Conservation (phyloP, 2,797 vertebrate genomes). For the Acrossocheilus wenchowensis region DNA sequence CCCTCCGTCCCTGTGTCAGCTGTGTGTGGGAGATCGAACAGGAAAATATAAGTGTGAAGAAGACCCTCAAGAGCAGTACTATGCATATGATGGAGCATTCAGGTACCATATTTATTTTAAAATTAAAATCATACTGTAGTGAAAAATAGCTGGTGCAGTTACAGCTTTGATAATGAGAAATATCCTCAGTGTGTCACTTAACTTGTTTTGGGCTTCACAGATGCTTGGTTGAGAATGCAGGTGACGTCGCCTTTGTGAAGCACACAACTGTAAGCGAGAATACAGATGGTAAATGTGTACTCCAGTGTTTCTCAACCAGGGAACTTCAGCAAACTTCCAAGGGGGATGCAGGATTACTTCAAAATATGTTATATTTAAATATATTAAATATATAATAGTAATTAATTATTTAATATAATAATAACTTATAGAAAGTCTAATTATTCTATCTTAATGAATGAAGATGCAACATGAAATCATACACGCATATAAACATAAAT, state of each 20-base stretch:
- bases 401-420: neutral
- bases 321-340: neutral
- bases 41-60: conserved; percentile 78
- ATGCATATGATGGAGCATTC: conserved; percentile 89
- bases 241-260: conserved; percentile 89
- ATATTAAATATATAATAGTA: neutral
- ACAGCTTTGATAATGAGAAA: neutral
- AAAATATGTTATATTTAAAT: neutral
- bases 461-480: neutral
- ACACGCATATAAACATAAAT: neutral
- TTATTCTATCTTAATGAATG: neutral
- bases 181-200: neutral
- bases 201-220: conserved; percentile 67
- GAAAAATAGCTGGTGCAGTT: neutral
- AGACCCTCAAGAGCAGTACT: conserved; percentile 82
- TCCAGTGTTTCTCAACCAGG: neutral
- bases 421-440: no score
- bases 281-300: conserved; percentile 76
- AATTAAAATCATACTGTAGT: neutral
- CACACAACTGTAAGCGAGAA: conserved; percentile 85
- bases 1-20: conserved; percentile 81
- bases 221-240: conserved; percentile 82
- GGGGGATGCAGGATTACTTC: neutral
- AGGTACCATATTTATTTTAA: conserved; percentile 74
- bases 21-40: conserved; percentile 78